phyloP scores from a whole-genome alignment of 1,140 invertebrate genomes.

The Seison nebaliae region DNA sequence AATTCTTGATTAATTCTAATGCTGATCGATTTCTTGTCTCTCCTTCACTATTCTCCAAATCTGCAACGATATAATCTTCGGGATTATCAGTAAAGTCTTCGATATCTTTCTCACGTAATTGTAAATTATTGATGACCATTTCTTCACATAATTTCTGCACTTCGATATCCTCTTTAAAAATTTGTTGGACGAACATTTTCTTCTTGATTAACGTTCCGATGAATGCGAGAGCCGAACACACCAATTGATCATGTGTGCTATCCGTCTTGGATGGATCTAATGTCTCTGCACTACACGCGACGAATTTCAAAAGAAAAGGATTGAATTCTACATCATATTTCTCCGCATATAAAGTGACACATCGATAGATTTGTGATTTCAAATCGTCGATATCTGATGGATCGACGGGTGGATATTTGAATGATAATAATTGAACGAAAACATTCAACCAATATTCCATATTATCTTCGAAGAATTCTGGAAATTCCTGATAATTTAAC shows the following conservation, averaged over 20 bases:
- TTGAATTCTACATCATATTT: constrained; percentile 92
- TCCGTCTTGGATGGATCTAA: constrained; percentile 51
- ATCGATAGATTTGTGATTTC: constrained; percentile 78
- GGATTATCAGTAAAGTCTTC: constrained; percentile 89
- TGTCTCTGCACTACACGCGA: constrained; percentile 67
- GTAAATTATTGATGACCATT: constrained; percentile 87
- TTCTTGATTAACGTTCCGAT: too few species aligned
- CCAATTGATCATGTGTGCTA: constrained; percentile 71
- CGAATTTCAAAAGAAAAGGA: constrained; percentile 57
- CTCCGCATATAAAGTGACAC: constrained; percentile 67
- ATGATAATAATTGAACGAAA: constrained; percentile 49
- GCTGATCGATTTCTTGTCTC: constrained; percentile 74
- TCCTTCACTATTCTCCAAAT: constrained; percentile 87
- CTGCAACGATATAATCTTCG: constrained; percentile 79
- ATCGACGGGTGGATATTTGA: constrained; percentile 37
- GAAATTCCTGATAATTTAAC: constrained; percentile 77
- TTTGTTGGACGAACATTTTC: too few species aligned
- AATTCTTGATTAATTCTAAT: constrained; percentile 79
- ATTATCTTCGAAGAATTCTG: constrained; percentile 92
- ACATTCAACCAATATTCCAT: constrained; percentile 74
- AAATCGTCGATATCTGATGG: constrained; percentile 55
- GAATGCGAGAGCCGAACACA: constrained; percentile 80
- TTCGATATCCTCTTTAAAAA: constrained; percentile 29
- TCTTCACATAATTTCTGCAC: constrained; percentile 77
- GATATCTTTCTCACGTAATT: constrained; percentile 71